Conservation (phyloP, 2,888 invertebrate species). For the Macroteleia sp. region DNA sequence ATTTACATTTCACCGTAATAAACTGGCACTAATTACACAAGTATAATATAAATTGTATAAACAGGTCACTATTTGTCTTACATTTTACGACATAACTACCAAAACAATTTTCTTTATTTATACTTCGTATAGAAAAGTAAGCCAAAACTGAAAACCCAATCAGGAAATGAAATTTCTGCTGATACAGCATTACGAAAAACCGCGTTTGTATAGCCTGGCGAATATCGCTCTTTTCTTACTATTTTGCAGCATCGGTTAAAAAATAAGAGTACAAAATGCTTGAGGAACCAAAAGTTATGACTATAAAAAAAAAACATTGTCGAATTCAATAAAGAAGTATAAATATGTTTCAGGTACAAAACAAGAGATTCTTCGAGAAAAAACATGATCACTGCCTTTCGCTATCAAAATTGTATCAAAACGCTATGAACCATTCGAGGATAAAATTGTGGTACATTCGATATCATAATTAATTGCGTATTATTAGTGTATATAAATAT, state of each 20-base stretch:
- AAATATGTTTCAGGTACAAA: constrained; percentile 41
- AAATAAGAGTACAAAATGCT: neutral
- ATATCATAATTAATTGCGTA: constrained; percentile 47
- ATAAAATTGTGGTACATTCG: constrained; percentile 44
- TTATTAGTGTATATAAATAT: constrained; percentile 38
- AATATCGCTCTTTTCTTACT: constrained; percentile 27
- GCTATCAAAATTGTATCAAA: constrained; percentile 58
- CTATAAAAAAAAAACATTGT: constrained; percentile 1
- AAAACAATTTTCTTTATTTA: constrained; percentile 30
- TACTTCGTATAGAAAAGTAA: constrained; percentile 23
- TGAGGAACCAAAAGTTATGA: constrained; percentile 9
- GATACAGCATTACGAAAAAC: constrained; percentile 23
- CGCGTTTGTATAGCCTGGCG: constrained; percentile 4
- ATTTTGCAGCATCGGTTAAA: constrained; percentile 1
- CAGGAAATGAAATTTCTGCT: neutral
- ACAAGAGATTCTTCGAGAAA: constrained; percentile 22
- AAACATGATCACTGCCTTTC: constrained; percentile 12
- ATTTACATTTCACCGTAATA: constrained; percentile 63
- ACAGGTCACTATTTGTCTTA: constrained; percentile 64
- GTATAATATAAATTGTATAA: constrained; percentile 64
- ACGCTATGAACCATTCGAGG: constrained; percentile 43
- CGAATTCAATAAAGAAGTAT: constrained; percentile 22
- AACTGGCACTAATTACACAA: constrained; percentile 63
- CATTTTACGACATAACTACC: constrained; percentile 55
- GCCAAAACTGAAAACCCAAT: neutral